Evolutionary conservation across 2,113 vertebrate species (phyloP), one percentile per base, ranked within the genome.

Genomic region (Oreochromis tanganicae): DNA sequence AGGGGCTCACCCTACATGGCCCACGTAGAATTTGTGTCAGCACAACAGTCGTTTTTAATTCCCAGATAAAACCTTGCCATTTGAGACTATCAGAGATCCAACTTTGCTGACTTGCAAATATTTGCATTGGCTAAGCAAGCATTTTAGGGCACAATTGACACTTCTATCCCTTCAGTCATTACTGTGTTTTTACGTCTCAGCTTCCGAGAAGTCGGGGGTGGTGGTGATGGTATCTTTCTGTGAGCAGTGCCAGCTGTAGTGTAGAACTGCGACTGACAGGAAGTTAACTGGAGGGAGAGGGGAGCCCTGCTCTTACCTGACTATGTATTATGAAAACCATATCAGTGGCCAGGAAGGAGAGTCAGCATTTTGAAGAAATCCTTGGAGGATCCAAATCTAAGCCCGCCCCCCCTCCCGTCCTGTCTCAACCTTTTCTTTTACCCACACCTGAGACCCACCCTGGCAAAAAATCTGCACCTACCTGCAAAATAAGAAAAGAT

Each of bases 401-500:
- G 89, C 84, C 79, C 63, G 46, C 83, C 24, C 14, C 56, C 50
- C 34, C 48, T 21, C n/a, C 46, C 10, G 0, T 41, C 48, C 34
- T 12, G 71, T 84, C 79, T 87, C 86, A 50, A 55, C 78, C 79
- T 85, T 94, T 93, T 94, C 56, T 94, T 94, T 87, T 89, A 90
- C 93, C 87, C 84, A 80, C 94, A 96, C 95, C 94, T 95, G 96
- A 97, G 95, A 93, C 93, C 94, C 92, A 92, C 89, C 91, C 85
- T 56, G 89, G 91, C 91, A 84, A 84, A 95, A 96, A 94, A 94
- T 95, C 91, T 96, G 96, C 96, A 95, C 92, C 91, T 94, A 94
- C 90, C 91, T 93, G 96, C 96, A 96, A 95, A 96, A 96, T 93
- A 87, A 92, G 94, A 94, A 94, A 94, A 94, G 88, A 81, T 68